Evolutionary conservation across 2,888 invertebrate genomes (phyloP).

Genomic region (Hirtodrosophila trivittata): DNA sequence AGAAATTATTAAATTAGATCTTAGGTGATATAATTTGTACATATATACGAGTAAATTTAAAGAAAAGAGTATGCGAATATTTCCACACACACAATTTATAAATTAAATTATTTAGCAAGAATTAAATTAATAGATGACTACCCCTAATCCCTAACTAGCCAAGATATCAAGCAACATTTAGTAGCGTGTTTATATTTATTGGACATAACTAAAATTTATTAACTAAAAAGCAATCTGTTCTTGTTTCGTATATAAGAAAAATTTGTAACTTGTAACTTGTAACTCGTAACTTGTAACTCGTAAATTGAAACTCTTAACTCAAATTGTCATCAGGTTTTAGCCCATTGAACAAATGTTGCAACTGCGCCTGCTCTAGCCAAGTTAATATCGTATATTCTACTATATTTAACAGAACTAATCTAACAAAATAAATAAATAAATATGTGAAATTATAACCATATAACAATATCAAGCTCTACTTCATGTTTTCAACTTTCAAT

Average conservation of each 20-base stretch:
- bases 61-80: conserved; percentile 13
- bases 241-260: too few species aligned
- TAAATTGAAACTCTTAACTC: conserved; percentile 9
- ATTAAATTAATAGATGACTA: conserved; percentile 47
- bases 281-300: conserved; percentile 15
- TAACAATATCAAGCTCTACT: background rate
- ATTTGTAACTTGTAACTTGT: conserved; percentile 7
- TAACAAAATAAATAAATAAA: conserved; percentile 39
- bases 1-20: conserved; percentile 42
- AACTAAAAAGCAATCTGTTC: conserved; percentile 40
- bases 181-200: conserved; percentile 44
- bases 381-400: conserved; percentile 29
- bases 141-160: conserved; percentile 45
- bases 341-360: conserved; percentile 37
- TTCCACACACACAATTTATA: conserved; percentile 46
- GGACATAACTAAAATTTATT: conserved; percentile 28
- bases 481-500: conserved; percentile 1
- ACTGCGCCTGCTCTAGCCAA: conserved; percentile 31
- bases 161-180: conserved; percentile 39
- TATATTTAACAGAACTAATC: conserved; percentile 33
- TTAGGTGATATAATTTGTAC: conserved; percentile 67
- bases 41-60: conserved; percentile 40
- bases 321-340: background rate
- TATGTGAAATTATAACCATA: conserved; percentile 19
- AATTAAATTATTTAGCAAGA: conserved; percentile 65